Evolutionary conservation across 2,797 vertebrate species (phyloP).

Genomic region (Vireo griseus): DNA sequence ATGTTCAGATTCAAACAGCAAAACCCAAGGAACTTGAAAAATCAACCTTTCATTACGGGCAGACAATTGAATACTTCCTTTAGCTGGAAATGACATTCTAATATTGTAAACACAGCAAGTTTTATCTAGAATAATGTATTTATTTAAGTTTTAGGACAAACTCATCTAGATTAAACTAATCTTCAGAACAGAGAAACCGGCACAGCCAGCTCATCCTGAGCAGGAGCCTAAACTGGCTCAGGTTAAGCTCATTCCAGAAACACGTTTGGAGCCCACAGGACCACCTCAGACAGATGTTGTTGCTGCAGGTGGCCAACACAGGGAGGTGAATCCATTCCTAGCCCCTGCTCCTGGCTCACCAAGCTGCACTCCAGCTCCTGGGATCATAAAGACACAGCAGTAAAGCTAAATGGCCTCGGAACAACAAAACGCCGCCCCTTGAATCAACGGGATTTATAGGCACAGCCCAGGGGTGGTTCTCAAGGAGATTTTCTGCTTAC

Average conservation of each 20-base stretch:
- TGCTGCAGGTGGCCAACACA: not conserved
- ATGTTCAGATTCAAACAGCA: not conserved
- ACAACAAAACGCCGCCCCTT: not conserved
- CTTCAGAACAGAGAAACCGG: not conserved
- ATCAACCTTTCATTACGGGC: not conserved
- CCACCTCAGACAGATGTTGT: not conserved
- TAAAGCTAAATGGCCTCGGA: not conserved
- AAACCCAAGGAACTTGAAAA: not conserved
- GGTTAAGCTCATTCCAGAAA: not conserved
- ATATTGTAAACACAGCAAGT: not conserved
- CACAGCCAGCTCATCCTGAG: not conserved
- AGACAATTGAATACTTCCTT: not conserved
- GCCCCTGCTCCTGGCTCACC: not conserved
- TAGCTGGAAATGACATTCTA: not conserved
- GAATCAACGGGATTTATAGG: rapidly evolving
- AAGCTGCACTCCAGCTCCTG: not conserved
- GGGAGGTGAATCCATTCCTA: rapidly evolving
- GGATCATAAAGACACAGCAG: not conserved
- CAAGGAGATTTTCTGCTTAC: not conserved
- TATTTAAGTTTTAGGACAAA: not conserved
- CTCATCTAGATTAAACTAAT: not conserved
- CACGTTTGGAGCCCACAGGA: rapidly evolving
- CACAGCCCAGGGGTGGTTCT: not conserved
- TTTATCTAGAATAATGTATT: not conserved
- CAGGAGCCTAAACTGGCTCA: rapidly evolving